Conservation (phyloP, 2,113 vertebrate species). For the Salvelinus alpinus region DNA sequence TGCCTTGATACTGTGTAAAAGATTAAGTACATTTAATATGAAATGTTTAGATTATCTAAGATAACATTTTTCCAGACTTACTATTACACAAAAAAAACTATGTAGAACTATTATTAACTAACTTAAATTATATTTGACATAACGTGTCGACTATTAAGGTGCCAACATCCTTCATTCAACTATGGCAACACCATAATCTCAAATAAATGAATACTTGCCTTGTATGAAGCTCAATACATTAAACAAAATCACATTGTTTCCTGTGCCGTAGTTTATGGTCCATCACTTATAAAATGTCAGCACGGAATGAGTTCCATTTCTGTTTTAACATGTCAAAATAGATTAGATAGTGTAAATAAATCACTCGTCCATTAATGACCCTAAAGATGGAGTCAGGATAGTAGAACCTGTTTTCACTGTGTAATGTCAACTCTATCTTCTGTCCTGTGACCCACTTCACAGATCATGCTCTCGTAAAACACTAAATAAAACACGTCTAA, state of each 20-base stretch:
- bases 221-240: background rate
- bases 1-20: constrained; percentile 1
- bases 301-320: background rate
- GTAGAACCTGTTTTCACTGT: background rate
- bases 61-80: background rate
- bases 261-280: background rate
- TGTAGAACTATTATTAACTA: background rate
- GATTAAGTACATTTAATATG: background rate
- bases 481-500: background rate
- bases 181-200: background rate
- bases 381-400: background rate
- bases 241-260: background rate
- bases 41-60: no score
- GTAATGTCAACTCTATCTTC: background rate
- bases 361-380: background rate
- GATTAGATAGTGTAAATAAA: background rate
- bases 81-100: background rate
- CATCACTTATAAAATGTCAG: background rate
- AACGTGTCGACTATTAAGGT: background rate
- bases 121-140: background rate
- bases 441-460: background rate
- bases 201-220: background rate
- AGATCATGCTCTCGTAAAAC: background rate
- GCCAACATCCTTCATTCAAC: background rate
- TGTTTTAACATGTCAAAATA: background rate